Conservation (phyloP, 2,888 invertebrate species). For the Thymelicus sylvestris region DNA sequence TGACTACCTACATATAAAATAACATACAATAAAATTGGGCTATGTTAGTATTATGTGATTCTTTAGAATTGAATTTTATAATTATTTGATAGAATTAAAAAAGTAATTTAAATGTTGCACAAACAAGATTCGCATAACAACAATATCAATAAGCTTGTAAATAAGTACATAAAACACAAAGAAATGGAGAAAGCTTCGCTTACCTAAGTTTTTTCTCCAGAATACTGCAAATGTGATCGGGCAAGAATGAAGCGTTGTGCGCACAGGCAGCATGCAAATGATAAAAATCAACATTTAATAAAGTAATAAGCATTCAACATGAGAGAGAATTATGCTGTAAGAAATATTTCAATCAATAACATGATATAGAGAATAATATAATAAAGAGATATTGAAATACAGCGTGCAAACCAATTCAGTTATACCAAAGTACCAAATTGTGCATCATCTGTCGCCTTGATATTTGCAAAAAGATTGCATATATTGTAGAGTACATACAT, state of each 20-base stretch:
- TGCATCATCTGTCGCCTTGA: slow-evolving; percentile 3
- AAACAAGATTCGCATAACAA: background rate
- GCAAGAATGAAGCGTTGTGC: slow-evolving; percentile 84
- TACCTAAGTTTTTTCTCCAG: slow-evolving; percentile 94
- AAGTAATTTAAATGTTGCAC: background rate
- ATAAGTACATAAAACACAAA: slow-evolving; percentile 43
- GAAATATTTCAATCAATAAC: slow-evolving; percentile 3
- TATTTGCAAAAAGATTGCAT: background rate
- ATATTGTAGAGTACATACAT: too few relatives aligned
- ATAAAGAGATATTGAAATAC: background rate
- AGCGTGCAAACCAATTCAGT: background rate
- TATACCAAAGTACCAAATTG: background rate
- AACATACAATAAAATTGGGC: background rate
- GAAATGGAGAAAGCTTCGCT: slow-evolving; percentile 68
- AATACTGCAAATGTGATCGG: slow-evolving; percentile 87
- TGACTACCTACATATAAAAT: background rate
- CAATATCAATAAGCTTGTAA: background rate
- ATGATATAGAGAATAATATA: background rate
- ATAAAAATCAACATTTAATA: slow-evolving; percentile 80
- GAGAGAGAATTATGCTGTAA: slow-evolving; percentile 1
- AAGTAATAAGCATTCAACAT: slow-evolving; percentile 58
- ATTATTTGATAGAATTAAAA: background rate
- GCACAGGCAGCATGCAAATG: slow-evolving; percentile 85
- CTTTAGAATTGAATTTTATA: background rate
- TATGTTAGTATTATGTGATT: background rate